phyloP scores from a whole-genome alignment of 2,113 vertebrate species.

The Cisticola juncidis region DNA sequence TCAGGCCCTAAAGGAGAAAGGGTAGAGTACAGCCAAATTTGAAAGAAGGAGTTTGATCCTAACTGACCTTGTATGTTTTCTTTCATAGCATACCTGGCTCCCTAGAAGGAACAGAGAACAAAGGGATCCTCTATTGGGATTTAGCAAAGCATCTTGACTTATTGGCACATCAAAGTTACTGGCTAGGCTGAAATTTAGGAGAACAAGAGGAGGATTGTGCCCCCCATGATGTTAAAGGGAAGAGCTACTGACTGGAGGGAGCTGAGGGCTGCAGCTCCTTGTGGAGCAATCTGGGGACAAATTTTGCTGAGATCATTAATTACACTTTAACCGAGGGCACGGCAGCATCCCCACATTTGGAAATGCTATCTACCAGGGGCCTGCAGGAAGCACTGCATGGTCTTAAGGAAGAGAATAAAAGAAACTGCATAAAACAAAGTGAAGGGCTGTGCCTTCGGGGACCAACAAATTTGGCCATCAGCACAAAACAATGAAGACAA shows the following conservation, averaged over 20 bases:
- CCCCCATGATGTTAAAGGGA: not conserved
- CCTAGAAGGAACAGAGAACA: not conserved
- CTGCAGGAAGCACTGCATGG: not conserved
- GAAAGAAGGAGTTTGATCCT: not conserved
- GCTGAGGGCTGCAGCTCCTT: not conserved
- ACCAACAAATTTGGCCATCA: constrained; percentile 8
- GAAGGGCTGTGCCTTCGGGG: not conserved
- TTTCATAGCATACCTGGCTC: not conserved
- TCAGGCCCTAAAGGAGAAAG: not conserved
- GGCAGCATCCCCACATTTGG: not conserved
- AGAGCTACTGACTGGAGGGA: not conserved
- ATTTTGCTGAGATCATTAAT: not conserved
- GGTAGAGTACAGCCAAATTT: not conserved
- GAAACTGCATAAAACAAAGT: not conserved
- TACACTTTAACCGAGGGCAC: not conserved
- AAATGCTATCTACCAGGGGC: not conserved
- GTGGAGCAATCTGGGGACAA: not conserved
- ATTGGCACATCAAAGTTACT: not conserved
- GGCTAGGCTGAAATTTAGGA: not conserved
- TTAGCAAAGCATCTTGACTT: constrained; percentile 5
- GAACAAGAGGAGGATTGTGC: not conserved
- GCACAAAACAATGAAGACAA: constrained; percentile 9
- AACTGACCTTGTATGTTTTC: not conserved
- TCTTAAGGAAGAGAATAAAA: not conserved
- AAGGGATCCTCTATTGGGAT: not conserved